Base-by-base conservation (phyloP, 2,113 vertebrate genomes). In the Hemichromis elongatus region DNA sequence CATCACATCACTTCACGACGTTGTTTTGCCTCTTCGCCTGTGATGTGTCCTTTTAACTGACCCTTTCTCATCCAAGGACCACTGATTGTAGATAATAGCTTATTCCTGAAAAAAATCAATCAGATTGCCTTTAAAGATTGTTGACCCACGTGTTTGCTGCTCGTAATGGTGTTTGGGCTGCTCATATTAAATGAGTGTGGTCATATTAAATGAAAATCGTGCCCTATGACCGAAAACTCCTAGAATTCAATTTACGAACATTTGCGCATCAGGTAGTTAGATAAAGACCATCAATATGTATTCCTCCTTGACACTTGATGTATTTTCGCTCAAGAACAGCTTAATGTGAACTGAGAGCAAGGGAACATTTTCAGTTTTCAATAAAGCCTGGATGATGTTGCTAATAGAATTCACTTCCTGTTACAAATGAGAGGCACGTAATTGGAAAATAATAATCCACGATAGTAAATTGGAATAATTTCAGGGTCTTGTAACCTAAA, bases 11-110 rank as follows among this genome's bases (percentile, higher is more conserved):
- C 13, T 52, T 33, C 42, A 30, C 11, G 26, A 37, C 16, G 30
- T 50, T 35, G 19, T 82, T 75, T 81, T 86, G 61, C 86, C 79
- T 66, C 59, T 80, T 85, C 9, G 33, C 42, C 84, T 78, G 56
- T 24, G 53, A 12, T 6, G 70, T 55, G 86, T 90, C 89, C 86
- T 87, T 85, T 83, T 81, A 66, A 73, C 54, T 7, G 77, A 28
- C 81, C 84, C 55, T 79, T 84, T 88, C 77, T 91, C 87, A 79
- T 87, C 77, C 13, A 30, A 86, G 86, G 81, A 83, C 77, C 87
- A 40, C 91, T 86, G 92, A 91, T 92, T 90, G 81, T 86, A 90
- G 90, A 93, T 94, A 94, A 91, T 90, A 81, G 90, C 85, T 90
- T 52, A 89, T 89, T 90, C 81, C 86, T 42, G 79, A 59, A 81